Percentiles rank a stretch among this genome's conserved stretches.
phyloP scores from a whole-genome alignment of 2,113 vertebrate genomes.

The Varanus salvator region DNA sequence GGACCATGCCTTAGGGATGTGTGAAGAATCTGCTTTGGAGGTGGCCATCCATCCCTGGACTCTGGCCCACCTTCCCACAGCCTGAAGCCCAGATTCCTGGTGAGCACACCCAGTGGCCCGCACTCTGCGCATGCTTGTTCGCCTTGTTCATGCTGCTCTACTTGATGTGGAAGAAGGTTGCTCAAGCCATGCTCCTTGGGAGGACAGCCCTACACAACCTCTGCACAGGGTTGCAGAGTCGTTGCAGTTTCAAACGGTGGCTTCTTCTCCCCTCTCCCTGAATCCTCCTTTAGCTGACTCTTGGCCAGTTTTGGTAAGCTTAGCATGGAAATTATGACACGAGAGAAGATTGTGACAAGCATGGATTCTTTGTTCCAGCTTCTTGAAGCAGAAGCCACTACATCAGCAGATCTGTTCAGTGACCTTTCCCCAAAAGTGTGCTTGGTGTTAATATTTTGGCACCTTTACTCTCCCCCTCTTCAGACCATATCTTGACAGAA shows the following conservation, averaged over 20 bases:
- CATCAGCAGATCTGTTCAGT: conserved; percentile 58
- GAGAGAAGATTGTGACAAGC: conserved; percentile 35
- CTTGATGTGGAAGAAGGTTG: too few relatives aligned
- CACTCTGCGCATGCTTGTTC: too few relatives aligned
- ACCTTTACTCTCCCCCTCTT: background rate
- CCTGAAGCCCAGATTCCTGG: too few relatives aligned
- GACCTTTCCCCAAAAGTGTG: conserved; percentile 50
- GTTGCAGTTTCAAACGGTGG: conserved; percentile 32
- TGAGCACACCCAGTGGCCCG: too few relatives aligned
- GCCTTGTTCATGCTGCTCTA: too few relatives aligned
- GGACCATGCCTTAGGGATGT: too few relatives aligned
- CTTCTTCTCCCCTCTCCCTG: background rate
- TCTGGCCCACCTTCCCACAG: too few relatives aligned
- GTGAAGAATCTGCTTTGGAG: too few relatives aligned
- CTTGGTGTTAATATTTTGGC: background rate
- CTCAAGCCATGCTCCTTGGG: too few relatives aligned
- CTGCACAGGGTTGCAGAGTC: too few relatives aligned
- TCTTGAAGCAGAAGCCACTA: conserved; percentile 47
- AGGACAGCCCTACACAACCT: too few relatives aligned
- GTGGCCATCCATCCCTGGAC: too few relatives aligned
- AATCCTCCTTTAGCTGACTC: background rate
- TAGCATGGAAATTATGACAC: conserved; percentile 52
- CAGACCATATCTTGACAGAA: conserved; percentile 9
- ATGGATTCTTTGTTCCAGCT: conserved; percentile 15
- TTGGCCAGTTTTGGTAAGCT: conserved; percentile 53